Evolutionary conservation across 2,113 vertebrate genomes (phyloP), one percentile per base, ranked within the genome.

Genomic region (Phocoena phocoena): DNA sequence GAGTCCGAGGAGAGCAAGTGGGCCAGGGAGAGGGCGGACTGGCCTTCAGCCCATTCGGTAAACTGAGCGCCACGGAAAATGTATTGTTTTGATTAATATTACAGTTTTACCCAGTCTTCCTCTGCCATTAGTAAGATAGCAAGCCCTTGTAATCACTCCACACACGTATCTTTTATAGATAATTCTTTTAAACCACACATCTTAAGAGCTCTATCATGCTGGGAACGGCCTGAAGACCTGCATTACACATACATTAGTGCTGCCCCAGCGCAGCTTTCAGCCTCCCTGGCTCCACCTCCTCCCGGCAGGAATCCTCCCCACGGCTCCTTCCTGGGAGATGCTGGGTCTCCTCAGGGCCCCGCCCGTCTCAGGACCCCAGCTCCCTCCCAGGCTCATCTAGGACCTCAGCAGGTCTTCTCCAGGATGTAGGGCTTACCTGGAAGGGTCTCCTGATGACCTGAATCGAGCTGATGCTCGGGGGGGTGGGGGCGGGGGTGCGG

Each of bases 241-340:
- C 18, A 23, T 18, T 79, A 86, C 76, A 50, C 81, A 18, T 21
- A 14, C 31, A 23, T 13, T 58, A 8, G 8, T 26, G n/a, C 6
- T 8, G 25, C 41, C 65, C 0, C 53, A 20, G 85, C 85, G 44
- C 53, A 3, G 88, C 8, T 89, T 53, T 53, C 20, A 31, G 80
- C 47, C 38, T 60, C 53, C 7, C 79, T 53, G 18, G 84, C 28
- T 0, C 0, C 0, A 0, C 62, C 53, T 26, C 81, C 25, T 83
- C 28, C 23, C 83, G 38, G 33, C 21, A 4, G 36, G 77, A 79
- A 60, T 17, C 65, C 2, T 31, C 41, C 13, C 1, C 25, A 23
- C 1, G 10, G 11, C 38, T 15, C 38, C 36, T 1, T 31, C 50
- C 0, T 9, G 26, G 65, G 2, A 3, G 10, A 25, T 0, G n/a